Evolutionary conservation across 2,888 invertebrate genomes (phyloP).

Genomic region (Lacanobia wlatinum): DNA sequence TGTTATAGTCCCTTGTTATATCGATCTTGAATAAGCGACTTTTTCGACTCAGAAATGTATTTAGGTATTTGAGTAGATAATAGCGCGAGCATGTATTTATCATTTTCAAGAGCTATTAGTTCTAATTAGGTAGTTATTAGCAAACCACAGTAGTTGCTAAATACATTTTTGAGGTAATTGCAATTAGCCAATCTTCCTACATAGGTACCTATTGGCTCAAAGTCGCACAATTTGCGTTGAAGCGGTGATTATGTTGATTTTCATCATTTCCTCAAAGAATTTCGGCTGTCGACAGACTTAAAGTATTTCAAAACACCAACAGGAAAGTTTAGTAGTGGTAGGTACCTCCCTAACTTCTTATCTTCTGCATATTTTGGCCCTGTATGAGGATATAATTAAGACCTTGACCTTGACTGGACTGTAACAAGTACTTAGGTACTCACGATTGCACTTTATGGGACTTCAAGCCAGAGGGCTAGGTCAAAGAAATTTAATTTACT

Average conservation of each 20-base stretch:
- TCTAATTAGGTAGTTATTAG: constrained; percentile 2
- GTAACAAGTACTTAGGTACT: neutral
- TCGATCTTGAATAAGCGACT: neutral
- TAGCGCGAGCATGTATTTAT: constrained; percentile 6
- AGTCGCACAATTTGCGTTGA: too few relatives aligned
- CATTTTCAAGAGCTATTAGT: neutral
- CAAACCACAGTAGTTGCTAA: neutral
- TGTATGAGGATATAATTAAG: too few relatives aligned
- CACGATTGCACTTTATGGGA: neutral
- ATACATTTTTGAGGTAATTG: neutral
- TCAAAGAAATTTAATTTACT: constrained; percentile 11
- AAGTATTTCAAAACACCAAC: neutral
- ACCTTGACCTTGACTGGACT: neutral
- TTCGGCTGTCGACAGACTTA: neutral
- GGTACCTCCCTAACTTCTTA: neutral
- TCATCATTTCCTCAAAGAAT: neutral
- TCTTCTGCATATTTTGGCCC: neutral
- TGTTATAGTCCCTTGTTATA: neutral
- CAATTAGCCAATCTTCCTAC: neutral
- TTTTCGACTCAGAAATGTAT: neutral
- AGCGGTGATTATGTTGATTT: too few relatives aligned
- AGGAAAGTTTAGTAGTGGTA: too few relatives aligned
- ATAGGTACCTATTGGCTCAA: too few relatives aligned
- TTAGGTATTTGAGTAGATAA: neutral
- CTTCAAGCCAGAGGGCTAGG: constrained; percentile 16